These are phyloP conservation scores for Hylaeus anthracinus DNA, from an alignment of 1,140 invertebrate genomes.

Conservation along the genomic window DNA sequence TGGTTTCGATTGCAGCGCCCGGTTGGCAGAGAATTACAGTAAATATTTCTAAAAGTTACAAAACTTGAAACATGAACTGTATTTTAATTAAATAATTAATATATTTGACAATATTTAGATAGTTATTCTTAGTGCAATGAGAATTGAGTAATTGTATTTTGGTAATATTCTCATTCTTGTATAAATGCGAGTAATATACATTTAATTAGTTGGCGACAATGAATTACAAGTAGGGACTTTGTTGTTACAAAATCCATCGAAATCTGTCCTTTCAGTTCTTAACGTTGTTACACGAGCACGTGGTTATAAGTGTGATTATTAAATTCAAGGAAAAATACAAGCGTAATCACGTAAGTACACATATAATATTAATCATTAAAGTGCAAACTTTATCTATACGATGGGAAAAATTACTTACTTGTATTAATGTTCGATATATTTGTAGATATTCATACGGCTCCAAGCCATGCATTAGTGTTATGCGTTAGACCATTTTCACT, in stretches of 20 bases:
- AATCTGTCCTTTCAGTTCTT: constrained; percentile 62
- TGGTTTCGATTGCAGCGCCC: constrained; percentile 16
- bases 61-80: neutral
- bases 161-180: neutral
- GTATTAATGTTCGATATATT: neutral
- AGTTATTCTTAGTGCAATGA: neutral
- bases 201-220: constrained; percentile 14
- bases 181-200: constrained; percentile 1
- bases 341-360: constrained; percentile 66
- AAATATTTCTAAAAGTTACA: neutral
- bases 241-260: neutral
- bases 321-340: constrained; percentile 66
- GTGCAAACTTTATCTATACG: neutral
- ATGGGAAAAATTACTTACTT: neutral
- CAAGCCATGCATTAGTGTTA: neutral
- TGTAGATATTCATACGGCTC: neutral
- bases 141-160: neutral
- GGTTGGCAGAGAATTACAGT: neutral
- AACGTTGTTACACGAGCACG: constrained; percentile 71
- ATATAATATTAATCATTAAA: constrained; percentile 12
- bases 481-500: too few relatives aligned
- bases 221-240: constrained; percentile 35
- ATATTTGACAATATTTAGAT: too few relatives aligned
- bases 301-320: constrained; percentile 69
- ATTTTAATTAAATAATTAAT: neutral